phyloP scores from a whole-genome alignment of 2,888 invertebrate genomes.

The Eubasilissa splendida region DNA sequence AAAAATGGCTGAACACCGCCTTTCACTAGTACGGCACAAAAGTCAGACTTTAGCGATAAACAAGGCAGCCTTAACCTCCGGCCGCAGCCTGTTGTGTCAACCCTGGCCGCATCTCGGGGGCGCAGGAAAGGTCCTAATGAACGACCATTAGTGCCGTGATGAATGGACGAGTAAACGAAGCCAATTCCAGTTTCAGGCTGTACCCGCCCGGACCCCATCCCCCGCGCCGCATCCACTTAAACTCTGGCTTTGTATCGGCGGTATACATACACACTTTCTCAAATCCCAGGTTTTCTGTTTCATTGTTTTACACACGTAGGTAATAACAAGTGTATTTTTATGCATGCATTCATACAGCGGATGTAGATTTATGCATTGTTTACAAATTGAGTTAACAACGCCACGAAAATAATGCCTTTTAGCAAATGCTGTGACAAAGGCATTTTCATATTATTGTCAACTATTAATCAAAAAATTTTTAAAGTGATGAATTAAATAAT shows the following conservation, averaged over 20 bases:
- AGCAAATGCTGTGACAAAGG: neutral
- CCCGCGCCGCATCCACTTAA: neutral
- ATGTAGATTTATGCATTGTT: slow-evolving; percentile 7
- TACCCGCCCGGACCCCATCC: slow-evolving; percentile 12
- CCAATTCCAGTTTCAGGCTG: slow-evolving; percentile 47
- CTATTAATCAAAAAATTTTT: too few species aligned
- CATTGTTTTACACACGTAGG: slow-evolving; percentile 14
- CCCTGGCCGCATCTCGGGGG: slow-evolving; percentile 27
- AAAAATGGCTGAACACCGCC: too few species aligned
- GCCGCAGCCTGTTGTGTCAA: slow-evolving; percentile 12
- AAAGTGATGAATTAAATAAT: too few species aligned
- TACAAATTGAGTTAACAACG: neutral
- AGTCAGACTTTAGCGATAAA: too few species aligned
- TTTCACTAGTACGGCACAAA: too few species aligned
- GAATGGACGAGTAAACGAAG: slow-evolving; percentile 55
- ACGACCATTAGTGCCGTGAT: slow-evolving; percentile 55
- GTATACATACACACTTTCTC: neutral
- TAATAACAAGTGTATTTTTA: neutral
- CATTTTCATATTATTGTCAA: neutral
- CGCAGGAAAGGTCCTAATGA: slow-evolving; percentile 51
- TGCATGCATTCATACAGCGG: neutral
- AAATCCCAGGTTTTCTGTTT: slow-evolving; percentile 16
- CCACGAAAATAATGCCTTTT: neutral
- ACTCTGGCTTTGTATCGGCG: slow-evolving; percentile 21
- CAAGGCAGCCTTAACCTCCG: too few species aligned